Conservation (phyloP, 1,140 invertebrate genomes). For the Sitophilus oryzae region DNA sequence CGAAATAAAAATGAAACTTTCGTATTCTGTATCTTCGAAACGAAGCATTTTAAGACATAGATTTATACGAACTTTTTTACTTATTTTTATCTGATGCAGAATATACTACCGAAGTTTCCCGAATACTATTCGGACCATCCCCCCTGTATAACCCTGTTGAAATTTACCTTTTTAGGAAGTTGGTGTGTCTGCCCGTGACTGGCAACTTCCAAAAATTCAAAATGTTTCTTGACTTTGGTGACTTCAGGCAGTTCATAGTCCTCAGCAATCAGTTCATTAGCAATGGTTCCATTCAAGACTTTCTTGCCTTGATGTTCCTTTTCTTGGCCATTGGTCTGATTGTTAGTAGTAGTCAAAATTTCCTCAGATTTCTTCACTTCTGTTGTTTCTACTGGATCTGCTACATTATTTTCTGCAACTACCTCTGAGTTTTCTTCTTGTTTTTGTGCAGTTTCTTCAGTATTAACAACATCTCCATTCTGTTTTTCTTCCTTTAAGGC, state of each 20-base stretch:
- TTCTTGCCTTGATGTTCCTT: background rate
- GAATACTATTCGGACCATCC: too few species aligned
- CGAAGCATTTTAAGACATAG: too few species aligned
- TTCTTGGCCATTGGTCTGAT: background rate
- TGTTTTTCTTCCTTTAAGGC: background rate
- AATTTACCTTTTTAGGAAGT: constrained; percentile 19
- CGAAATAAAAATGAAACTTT: too few species aligned
- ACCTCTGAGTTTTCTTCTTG: background rate
- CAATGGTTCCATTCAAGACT: constrained; percentile 11
- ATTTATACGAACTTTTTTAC: too few species aligned
- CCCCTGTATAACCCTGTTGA: too few species aligned
- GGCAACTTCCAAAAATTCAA: constrained; percentile 3
- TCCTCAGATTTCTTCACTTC: background rate
- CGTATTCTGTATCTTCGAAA: too few species aligned
- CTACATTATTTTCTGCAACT: background rate
- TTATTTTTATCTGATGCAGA: too few species aligned
- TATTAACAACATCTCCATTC: background rate
- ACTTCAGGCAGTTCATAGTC: constrained; percentile 20
- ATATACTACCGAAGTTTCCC: too few species aligned
- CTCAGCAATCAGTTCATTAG: constrained; percentile 12
- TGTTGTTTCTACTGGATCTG: background rate
- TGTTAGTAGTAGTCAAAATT: background rate
- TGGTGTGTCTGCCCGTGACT: background rate
- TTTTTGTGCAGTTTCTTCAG: background rate
- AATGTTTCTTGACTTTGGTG: constrained; percentile 16